A percentile compares a stretch with the other conserved stretches of the same genome.
These are phyloP conservation scores for Pasiphila rectangulata DNA, from an alignment of 2,888 invertebrate species.

Conservation along the genomic window DNA sequence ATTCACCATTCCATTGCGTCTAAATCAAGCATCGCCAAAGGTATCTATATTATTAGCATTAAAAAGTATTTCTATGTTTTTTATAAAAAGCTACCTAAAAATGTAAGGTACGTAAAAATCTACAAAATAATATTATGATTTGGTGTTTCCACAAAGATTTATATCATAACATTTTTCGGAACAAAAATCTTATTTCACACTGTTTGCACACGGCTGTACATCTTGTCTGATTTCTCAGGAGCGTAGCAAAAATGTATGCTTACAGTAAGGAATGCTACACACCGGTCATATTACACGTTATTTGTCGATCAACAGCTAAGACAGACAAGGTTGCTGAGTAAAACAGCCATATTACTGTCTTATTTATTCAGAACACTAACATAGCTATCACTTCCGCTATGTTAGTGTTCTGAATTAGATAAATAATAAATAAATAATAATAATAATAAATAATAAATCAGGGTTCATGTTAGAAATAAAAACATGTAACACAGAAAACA, in stretches of 20 bases:
- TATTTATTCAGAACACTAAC: too few relatives aligned
- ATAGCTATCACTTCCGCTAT: too few relatives aligned
- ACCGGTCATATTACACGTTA: neutral
- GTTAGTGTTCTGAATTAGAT: too few relatives aligned
- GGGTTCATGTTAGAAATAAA: too few relatives aligned
- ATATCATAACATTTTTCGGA: conserved; percentile 52
- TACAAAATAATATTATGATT: conserved; percentile 11
- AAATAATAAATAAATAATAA: too few relatives aligned
- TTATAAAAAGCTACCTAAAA: conserved; percentile 4
- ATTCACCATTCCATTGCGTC: too few relatives aligned
- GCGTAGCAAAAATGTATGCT: conserved; percentile 51
- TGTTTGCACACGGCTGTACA: conserved; percentile 64
- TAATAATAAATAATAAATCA: too few relatives aligned
- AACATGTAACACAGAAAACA: too few relatives aligned
- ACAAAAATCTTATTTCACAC: conserved; percentile 73
- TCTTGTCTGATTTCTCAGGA: conserved; percentile 65
- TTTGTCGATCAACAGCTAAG: neutral
- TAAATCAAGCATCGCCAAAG: too few relatives aligned
- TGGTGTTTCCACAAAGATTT: conserved; percentile 41
- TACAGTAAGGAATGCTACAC: conserved; percentile 1
- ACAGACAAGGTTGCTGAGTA: too few relatives aligned
- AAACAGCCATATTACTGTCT: too few relatives aligned
- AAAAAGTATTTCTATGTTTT: neutral
- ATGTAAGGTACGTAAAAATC: conserved; percentile 10
- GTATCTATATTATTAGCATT: too few relatives aligned